Base-by-base conservation (phyloP, 2,113 vertebrate genomes). In the Catharus bicknelli region DNA sequence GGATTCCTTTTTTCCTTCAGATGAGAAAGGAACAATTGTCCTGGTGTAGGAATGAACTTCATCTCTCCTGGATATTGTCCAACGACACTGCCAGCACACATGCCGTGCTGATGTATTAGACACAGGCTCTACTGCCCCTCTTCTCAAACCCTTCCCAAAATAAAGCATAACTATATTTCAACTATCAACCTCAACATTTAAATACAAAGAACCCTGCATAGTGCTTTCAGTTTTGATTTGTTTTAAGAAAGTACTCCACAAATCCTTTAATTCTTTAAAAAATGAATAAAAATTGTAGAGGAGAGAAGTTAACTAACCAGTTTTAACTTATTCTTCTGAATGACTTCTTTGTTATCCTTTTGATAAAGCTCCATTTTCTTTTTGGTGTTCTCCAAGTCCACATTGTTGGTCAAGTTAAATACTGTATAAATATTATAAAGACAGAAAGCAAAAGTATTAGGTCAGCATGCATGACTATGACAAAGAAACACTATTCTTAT, bases 301-400 rank as follows among this genome's bases (percentile, higher is more conserved):
- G 36, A 91, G 64, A 61, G 48, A 93, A 94, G 96, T 77, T 86
- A 90, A 98, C 98, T 93, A 88, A 99, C 99, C 97, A 99, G 97
- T 94, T 99, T 99, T 93, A 98, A 97, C 93, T 99, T 99, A 96
- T 99, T 99, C 98, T 92, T 99, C 97, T 99, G 99, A 97, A 99
- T 99, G 79, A 98, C 87, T 93, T 99, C 99, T 97, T 98, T 98
- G 97, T 99, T 99, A 86, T 99, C 99, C 86, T 98, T 98, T 96
- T 99, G 99, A 96, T 99, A 99, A 90, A 98, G 97, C 78, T 99
- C 99, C 98, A 99, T 99, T 95, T 98, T 98, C 97, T 97, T 98
- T 97, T 98, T 99, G 58, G 99, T 99, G 93, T 98, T 98, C 88
- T 99, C 99, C 97, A 99, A 94, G 94, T 99, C 99, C 73, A 99